Conservation (phyloP, 2,888 invertebrate genomes). For the Sussaba pulchella region DNA sequence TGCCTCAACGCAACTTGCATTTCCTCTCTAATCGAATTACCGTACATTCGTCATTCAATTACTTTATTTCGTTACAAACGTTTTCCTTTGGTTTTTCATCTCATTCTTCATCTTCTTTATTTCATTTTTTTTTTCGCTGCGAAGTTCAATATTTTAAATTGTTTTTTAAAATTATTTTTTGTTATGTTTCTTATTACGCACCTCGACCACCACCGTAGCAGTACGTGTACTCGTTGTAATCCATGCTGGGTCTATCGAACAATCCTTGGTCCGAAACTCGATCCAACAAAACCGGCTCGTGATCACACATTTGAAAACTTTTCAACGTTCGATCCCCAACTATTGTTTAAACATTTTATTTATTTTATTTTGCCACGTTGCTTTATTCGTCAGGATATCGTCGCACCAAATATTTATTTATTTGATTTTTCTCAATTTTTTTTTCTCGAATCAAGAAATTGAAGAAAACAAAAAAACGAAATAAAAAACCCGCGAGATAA, state of each 20-base stretch:
- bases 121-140: slow-evolving; percentile 19
- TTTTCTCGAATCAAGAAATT: neutral
- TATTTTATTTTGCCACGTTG: too few relatives aligned
- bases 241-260: slow-evolving; percentile 82
- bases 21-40: neutral
- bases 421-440: too few relatives aligned
- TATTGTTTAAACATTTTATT: too few relatives aligned
- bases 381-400: too few relatives aligned
- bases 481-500: too few relatives aligned
- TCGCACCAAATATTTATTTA: neutral
- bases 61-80: too few relatives aligned
- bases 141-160: too few relatives aligned
- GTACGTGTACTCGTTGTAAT: slow-evolving; percentile 84
- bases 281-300: slow-evolving; percentile 81
- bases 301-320: slow-evolving; percentile 77
- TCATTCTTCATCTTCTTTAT: too few relatives aligned
- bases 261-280: slow-evolving; percentile 81
- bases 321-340: too few relatives aligned
- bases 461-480: neutral
- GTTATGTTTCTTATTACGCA: slow-evolving; percentile 70
- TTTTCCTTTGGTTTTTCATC: slow-evolving; percentile 1
- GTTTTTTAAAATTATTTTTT: slow-evolving; percentile 25
- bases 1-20: neutral
- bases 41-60: too few relatives aligned
- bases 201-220: slow-evolving; percentile 83